A percentile compares a stretch with the other conserved stretches of the same genome.
Evolutionary conservation across 2,113 vertebrate genomes (phyloP).

Genomic region (Pomatorhinus ruficollis): DNA sequence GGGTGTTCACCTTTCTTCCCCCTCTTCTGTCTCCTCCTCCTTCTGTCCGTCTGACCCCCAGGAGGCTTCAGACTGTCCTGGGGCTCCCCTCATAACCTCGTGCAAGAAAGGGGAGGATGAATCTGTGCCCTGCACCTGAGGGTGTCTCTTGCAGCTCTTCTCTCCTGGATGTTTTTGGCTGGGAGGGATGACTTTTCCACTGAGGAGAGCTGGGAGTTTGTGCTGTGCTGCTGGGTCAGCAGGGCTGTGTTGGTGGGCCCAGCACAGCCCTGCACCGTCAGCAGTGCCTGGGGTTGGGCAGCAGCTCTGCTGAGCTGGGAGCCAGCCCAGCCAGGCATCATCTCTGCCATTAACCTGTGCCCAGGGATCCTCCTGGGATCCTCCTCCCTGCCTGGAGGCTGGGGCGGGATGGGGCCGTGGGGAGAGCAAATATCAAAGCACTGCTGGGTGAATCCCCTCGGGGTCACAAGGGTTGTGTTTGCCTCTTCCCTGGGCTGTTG

Average conservation of each 20-base stretch:
- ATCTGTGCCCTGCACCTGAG: accelerated
- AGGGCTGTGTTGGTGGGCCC: background rate
- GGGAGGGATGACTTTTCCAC: accelerated
- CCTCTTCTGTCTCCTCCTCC: background rate
- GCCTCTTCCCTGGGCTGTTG: background rate
- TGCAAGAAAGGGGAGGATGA: accelerated
- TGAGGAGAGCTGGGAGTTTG: background rate
- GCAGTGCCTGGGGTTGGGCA: background rate
- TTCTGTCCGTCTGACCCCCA: background rate
- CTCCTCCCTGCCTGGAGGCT: background rate
- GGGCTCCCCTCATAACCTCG: accelerated
- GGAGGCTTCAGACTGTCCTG: background rate
- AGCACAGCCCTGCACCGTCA: background rate
- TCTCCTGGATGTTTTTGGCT: background rate
- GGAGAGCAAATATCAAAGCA: accelerated
- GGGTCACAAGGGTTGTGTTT: accelerated
- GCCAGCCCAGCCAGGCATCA: background rate
- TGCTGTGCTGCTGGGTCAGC: background rate
- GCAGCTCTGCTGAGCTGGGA: background rate
- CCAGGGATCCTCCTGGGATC: background rate
- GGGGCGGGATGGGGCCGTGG: accelerated
- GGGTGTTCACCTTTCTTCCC: background rate
- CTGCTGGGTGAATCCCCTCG: background rate
- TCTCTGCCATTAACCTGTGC: background rate
- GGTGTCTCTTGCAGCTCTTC: background rate